Conservation (phyloP, 2,113 vertebrate species). For the Takifugu bimaculatus region DNA sequence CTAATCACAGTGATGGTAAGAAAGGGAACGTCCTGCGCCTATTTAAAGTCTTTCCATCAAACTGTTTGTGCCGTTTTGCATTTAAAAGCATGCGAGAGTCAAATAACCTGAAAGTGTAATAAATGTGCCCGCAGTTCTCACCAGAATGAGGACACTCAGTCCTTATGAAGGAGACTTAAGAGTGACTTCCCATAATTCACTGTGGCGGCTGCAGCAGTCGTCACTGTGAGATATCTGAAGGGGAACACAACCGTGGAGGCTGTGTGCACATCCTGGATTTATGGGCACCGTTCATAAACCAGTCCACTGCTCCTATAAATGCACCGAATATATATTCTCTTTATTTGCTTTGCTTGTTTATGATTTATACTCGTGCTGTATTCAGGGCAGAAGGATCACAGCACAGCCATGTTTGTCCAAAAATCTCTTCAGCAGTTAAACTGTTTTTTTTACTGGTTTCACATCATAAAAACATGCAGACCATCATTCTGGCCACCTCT, state of each 20-base stretch:
- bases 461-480: no score
- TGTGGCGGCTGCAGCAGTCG: conserved; percentile 4
- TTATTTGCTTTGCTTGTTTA: background rate
- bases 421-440: no score
- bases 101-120: background rate
- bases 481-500: background rate
- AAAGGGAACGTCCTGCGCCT: no score
- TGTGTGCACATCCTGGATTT: conserved; percentile 11
- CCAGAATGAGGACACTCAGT: background rate
- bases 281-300: background rate
- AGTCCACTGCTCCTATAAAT: conserved; percentile 4
- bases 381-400: background rate
- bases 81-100: background rate
- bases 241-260: conserved; percentile 1
- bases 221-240: conserved; percentile 4
- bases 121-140: background rate
- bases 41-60: no score
- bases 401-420: no score
- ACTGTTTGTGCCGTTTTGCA: no score
- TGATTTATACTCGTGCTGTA: background rate
- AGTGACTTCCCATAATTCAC: conserved; percentile 7
- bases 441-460: no score
- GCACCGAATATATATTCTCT: background rate
- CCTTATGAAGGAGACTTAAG: background rate
- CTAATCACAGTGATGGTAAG: no score